These are phyloP conservation scores for Alsophila aescularia DNA, from an alignment of 2,888 invertebrate species.

Conservation along the genomic window DNA sequence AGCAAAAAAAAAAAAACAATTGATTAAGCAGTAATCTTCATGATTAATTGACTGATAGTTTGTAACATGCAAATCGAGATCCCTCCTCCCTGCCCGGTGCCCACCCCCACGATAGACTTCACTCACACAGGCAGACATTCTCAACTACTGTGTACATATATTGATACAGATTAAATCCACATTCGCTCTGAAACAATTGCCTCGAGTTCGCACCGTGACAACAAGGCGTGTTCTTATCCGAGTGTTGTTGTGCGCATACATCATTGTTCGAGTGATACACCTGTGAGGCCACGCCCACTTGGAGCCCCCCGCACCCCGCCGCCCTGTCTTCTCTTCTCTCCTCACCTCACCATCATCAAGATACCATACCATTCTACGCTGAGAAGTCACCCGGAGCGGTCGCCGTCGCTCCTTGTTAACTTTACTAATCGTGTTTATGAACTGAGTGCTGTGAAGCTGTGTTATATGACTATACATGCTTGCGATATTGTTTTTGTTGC, in stretches of 20 bases:
- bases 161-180: conserved; percentile 53
- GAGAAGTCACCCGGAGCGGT: conserved; percentile 61
- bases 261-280: conserved; percentile 77
- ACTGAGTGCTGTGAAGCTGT: conserved; percentile 69
- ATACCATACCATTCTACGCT: conserved; percentile 68
- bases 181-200: conserved; percentile 71
- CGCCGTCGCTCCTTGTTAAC: conserved; percentile 46
- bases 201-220: conserved; percentile 64
- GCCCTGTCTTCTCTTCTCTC: conserved; percentile 51
- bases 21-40: no score
- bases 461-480: conserved; percentile 61
- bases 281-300: conserved; percentile 71
- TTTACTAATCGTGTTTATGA: conserved; percentile 48
- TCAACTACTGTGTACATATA: no score
- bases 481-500: conserved; percentile 46
- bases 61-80: no score
- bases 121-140: background rate
- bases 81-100: background rate
- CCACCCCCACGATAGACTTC: background rate
- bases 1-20: no score
- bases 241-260: conserved; percentile 81
- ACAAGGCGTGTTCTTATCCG: conserved; percentile 74
- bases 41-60: no score
- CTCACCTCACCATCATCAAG: conserved; percentile 68
- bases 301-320: conserved; percentile 47